phyloP scores from a whole-genome alignment of 2,797 vertebrate genomes.

The Chrosomus eos region DNA sequence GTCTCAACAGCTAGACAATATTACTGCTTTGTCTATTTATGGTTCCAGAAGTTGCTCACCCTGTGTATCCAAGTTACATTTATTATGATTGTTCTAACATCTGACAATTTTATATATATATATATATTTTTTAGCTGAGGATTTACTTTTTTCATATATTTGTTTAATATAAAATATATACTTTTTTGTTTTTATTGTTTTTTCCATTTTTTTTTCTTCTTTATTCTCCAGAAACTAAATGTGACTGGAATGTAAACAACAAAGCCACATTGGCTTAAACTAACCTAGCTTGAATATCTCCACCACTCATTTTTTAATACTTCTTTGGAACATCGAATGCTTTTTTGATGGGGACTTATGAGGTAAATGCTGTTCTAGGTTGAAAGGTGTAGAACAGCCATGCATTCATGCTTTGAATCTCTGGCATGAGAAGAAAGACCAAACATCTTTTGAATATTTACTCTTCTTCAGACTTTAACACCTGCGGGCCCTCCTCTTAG shows the following conservation, averaged over 20 bases:
- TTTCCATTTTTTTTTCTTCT: background rate
- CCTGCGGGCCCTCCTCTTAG: constrained; percentile 47
- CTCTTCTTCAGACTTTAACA: constrained; percentile 40
- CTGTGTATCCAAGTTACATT: background rate
- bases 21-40: background rate
- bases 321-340: constrained; percentile 54
- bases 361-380: constrained; percentile 44
- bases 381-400: constrained; percentile 50
- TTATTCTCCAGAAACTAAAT: background rate
- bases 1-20: background rate
- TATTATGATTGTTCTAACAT: background rate
- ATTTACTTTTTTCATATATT: background rate
- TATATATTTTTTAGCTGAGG: background rate
- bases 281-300: background rate
- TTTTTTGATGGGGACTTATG: constrained; percentile 34
- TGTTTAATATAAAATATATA: background rate
- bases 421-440: constrained; percentile 55
- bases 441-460: constrained; percentile 41
- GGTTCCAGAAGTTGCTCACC: background rate
- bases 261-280: background rate
- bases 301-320: constrained; percentile 25
- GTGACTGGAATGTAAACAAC: background rate
- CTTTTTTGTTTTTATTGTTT: background rate
- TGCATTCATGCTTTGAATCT: constrained; percentile 58
- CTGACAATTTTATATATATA: background rate